phyloP scores from a whole-genome alignment of 2,797 vertebrate genomes.

The Chaetophractus vellerosus region DNA sequence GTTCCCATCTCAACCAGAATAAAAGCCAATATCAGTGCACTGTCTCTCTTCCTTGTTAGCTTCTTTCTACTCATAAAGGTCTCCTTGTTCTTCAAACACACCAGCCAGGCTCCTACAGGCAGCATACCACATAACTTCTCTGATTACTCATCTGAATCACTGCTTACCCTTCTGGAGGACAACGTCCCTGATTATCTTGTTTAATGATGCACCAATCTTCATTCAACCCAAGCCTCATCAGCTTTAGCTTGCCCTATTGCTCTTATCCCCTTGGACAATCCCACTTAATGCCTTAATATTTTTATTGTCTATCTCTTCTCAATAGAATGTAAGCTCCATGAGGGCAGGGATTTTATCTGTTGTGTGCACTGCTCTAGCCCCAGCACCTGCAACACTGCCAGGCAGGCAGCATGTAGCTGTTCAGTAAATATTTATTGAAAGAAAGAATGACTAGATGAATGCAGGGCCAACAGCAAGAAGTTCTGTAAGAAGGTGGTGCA shows the following conservation, averaged over 20 bases:
- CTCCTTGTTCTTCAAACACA: neutral
- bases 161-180: neutral
- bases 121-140: too few relatives aligned
- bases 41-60: neutral
- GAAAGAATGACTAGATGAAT: neutral
- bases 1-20: neutral
- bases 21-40: neutral
- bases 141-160: too few relatives aligned
- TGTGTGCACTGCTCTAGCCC: fast-evolving
- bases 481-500: neutral
- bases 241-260: neutral
- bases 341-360: neutral
- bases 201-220: neutral
- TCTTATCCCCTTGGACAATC: neutral
- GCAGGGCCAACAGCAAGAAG: neutral
- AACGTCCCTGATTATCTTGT: neutral
- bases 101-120: too few relatives aligned
- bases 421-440: neutral
- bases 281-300: neutral
- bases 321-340: neutral
- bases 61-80: neutral
- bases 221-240: neutral
- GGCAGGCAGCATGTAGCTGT: fast-evolving
- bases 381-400: too few relatives aligned
- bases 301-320: neutral